Base-by-base conservation (phyloP, 2,888 invertebrate species). In the Papilio gigon region DNA sequence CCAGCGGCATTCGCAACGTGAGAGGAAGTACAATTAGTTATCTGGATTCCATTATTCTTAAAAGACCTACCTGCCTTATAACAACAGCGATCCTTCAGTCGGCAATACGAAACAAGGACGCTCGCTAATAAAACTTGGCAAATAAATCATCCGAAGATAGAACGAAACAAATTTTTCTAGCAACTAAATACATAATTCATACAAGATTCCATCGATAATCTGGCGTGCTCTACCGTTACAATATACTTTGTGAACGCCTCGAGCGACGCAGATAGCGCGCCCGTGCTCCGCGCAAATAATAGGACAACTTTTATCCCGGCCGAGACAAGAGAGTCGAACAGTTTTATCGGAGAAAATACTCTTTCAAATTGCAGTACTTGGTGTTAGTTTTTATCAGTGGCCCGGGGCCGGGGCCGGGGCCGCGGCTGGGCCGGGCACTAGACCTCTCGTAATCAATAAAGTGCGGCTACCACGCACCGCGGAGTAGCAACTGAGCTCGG, bases 131-230 rank as follows among this genome's bases (percentile, higher is more conserved):
- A 74, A 81, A 82, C 75, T 80, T 78, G 71, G 64, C 70, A 72
- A 74, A 82, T 80, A 82, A 81, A 82, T 80, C 83, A 78, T 71
- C 70, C 66, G 60, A 71, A 70, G 70, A 76, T 76, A 73, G 73
- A 73, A 72, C 70, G 72, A 76, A 74, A 78, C 77, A 79, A 79
- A 84, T 84, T 85, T 81, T 80, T 81, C 82, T 76, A 73, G 75
- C 82, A 86, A 87, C 85, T 85, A 85, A 84, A 85, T 85, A 86
- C 88, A 89, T 89, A 89, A 87, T 88, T 89, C 88, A 89, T 86
- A 84, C 75, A 75, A 75, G 78, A 78, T 76, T 73, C 72, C 73
- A 72, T 78, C 77, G 80, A 81, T 80, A 80, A 82, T 81, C 81
- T 82, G 80, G 79, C 81, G 79, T 79, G 76, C 75, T 77, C 73